Evolutionary conservation across 2,797 vertebrate species (phyloP), one percentile per base, ranked within the genome.

Genomic region (Coendou prehensilis): DNA sequence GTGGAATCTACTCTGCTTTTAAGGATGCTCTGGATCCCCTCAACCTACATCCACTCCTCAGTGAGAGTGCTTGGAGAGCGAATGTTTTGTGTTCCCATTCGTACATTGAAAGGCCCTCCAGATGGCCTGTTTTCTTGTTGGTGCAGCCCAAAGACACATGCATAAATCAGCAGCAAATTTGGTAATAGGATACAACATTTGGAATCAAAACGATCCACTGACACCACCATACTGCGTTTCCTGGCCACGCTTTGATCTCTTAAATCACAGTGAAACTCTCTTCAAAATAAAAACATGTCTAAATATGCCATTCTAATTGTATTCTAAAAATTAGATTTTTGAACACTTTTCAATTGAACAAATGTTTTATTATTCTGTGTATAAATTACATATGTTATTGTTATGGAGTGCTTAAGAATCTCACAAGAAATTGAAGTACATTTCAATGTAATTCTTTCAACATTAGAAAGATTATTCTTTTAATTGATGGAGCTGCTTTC

Each of bases 211-310:
- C 76, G 69, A 98, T 92, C 52, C 37, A n/a, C 79, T 81, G 63
- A 92, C 82, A 91, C 5, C 30, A 64, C 33, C 73, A n/a, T 52
- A 75, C 26, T 96, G 69, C 87, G 59, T 82, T 96, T 94, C 47
- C 71, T 0, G 4, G 76, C 78, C 79, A 56, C 56, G 37, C 71
- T 95, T 97, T 96, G 88, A 96, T 95, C 92, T 96, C 59, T 87
- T 93, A 94, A 96, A 96, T 96, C 96, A 96, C 2, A 95, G 87
- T 0, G 14, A 97, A 93, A 45, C 69, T 96, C 67, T 90, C 41
- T 94, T 93, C 90, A 93, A 97, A 94, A 97, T 91, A 96, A 96
- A 97, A 96, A 97, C 75, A 97, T 92, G 73, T 93, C 79, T 93
- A 95, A 96, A 91, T 95, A 90, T 90, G 93, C 41, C 91, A 96